phyloP scores from a whole-genome alignment of 2,113 vertebrate species.

The Erpornis zantholeuca region DNA sequence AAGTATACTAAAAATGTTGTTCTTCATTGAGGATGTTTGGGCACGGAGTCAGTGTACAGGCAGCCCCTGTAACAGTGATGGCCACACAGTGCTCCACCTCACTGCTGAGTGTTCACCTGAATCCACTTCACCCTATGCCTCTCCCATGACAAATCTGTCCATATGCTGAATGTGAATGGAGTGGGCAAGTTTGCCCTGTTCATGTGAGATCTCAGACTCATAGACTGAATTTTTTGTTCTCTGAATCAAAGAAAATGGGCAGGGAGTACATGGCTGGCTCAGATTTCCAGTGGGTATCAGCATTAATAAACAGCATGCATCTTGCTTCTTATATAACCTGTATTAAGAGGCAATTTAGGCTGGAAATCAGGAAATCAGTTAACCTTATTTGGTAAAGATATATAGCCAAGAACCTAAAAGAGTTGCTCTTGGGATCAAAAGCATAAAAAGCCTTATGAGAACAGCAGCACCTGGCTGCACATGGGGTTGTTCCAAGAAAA shows the following conservation, averaged over 20 bases:
- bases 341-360: neutral
- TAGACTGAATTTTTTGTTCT: neutral
- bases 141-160: neutral
- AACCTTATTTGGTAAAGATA: neutral
- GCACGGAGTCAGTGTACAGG: neutral
- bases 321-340: neutral
- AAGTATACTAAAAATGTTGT: neutral
- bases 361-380: neutral
- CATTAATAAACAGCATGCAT: neutral
- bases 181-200: neutral
- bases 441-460: neutral
- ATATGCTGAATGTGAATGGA: fast-evolving
- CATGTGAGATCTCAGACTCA: fast-evolving
- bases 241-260: neutral
- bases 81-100: too few relatives aligned
- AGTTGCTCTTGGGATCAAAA: neutral
- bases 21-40: neutral
- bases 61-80: neutral
- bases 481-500: neutral
- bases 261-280: fast-evolving
- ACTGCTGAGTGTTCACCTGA: neutral
- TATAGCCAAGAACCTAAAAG: neutral
- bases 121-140: fast-evolving
- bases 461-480: neutral
- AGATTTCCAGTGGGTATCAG: neutral